A percentile compares a stretch with the other conserved stretches of the same genome.
Conservation (phyloP, 2,888 invertebrate genomes). For the Lathronympha strigana region DNA sequence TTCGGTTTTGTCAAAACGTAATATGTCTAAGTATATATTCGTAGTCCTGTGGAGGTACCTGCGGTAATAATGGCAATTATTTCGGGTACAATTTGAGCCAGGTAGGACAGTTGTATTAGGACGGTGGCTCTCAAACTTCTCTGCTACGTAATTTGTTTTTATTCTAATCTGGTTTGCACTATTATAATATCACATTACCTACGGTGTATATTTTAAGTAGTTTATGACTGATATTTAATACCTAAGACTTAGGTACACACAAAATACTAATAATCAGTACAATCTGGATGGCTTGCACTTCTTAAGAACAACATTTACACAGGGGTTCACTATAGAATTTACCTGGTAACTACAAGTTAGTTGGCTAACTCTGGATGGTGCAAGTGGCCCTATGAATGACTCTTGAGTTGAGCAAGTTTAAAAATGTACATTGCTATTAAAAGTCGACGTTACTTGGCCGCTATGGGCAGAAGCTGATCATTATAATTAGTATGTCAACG, state of each 20-base stretch:
- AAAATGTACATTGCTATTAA: not conserved
- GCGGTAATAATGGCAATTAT: constrained; percentile 77
- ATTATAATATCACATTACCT: too few relatives aligned
- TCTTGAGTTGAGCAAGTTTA: not conserved
- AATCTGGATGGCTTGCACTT: too few relatives aligned
- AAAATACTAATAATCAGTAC: too few relatives aligned
- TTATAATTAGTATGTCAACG: constrained; percentile 34
- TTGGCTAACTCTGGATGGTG: too few relatives aligned
- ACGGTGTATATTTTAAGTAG: too few relatives aligned
- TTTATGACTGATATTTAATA: too few relatives aligned
- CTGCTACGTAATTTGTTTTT: not conserved
- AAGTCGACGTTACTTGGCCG: not conserved
- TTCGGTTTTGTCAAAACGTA: constrained; percentile 18
- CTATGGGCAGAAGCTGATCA: not conserved
- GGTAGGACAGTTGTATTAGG: constrained; percentile 61
- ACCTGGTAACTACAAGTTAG: too few relatives aligned
- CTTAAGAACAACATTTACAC: too few relatives aligned
- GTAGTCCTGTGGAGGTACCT: constrained; percentile 48
- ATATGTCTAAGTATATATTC: constrained; percentile 20
- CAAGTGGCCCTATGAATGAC: too few relatives aligned
- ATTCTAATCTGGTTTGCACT: too few relatives aligned
- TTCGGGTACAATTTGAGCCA: constrained; percentile 70
- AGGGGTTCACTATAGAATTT: too few relatives aligned
- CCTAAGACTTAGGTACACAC: too few relatives aligned
- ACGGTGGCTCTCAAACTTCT: constrained; percentile 59